Conservation (phyloP, 53 echinoderm and acorn worm species). For the Astropecten irregularis region DNA sequence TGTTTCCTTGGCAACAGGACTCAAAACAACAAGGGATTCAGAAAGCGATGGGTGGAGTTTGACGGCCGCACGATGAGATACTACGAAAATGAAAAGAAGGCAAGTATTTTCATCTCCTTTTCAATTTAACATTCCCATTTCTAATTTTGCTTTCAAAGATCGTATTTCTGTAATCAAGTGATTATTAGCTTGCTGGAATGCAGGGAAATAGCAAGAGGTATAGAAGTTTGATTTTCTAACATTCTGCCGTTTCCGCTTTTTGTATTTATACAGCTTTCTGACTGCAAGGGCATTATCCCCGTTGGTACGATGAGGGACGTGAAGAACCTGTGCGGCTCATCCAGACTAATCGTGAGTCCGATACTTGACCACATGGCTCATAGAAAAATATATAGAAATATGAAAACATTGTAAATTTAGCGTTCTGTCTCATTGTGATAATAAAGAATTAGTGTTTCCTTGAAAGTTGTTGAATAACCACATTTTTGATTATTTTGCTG, state of each 20-base stretch:
- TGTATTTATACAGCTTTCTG: slow-evolving; percentile 59
- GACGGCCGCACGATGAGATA: slow-evolving; percentile 80
- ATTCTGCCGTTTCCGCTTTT: neutral
- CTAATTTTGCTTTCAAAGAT: too few relatives aligned
- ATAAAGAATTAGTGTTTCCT: too few relatives aligned
- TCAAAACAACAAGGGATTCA: slow-evolving; percentile 83
- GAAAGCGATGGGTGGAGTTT: slow-evolving; percentile 86
- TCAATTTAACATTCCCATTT: too few relatives aligned
- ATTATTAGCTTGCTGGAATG: neutral
- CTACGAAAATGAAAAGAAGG: slow-evolving; percentile 85
- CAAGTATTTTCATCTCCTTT: slow-evolving; percentile 29
- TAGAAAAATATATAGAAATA: too few relatives aligned
- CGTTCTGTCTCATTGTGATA: too few relatives aligned
- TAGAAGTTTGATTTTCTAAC: neutral
- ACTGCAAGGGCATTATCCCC: slow-evolving; percentile 87
- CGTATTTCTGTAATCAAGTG: too few relatives aligned
- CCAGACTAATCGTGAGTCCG: slow-evolving; percentile 34
- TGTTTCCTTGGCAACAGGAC: too few relatives aligned
- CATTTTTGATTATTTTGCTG: too few relatives aligned
- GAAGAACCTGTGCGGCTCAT: slow-evolving; percentile 54
- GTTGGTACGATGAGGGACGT: slow-evolving; percentile 96
- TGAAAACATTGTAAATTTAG: too few relatives aligned
- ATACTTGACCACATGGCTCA: too few relatives aligned
- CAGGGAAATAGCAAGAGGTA: neutral
- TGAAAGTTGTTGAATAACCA: neutral